Base-by-base conservation (phyloP, 1,140 invertebrate species). In the Oncopodura yosiiana region DNA sequence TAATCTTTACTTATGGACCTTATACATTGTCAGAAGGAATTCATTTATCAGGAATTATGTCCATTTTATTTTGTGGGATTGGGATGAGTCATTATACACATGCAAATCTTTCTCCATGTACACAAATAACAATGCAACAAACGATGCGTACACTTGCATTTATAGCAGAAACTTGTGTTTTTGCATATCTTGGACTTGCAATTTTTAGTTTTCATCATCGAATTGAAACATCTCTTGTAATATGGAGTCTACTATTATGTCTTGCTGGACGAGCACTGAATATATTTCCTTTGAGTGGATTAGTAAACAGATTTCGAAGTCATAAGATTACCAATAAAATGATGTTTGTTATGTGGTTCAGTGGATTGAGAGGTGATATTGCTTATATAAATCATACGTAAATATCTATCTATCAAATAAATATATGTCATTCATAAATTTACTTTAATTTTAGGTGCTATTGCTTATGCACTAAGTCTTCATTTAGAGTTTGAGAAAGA, bases 281-380 rank as follows among this genome's bases (percentile, higher is more conserved):
- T 68, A 98, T 99, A 54, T 99, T 95, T 69, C 95, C 95, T 16
- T 71, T 99, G 12, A 87, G 91, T 3, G 79, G 87, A 63, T 72
- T 98, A 8, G 86, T 94, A 6, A 99, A 99, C 70, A 86, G 85
- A 69, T 99, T 97, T 71, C 79, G 94, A 26, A 90, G 95, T 68
- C 94, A 98, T 73, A 92, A 94, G 72, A 98, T 99, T 42, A 96
- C 92, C 0, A 86, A 84, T 66, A 94, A 93, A 73, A 97, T 95
- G 87, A 94, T 95, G 81, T 95, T 97, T 66, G 95, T 99, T 41
- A 98, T 97, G 94, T 98, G 94, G 94, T 98, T 98, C 68, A 95
- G 91, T 71, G 86, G 86, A 79, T 23, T 49, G 3, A 6, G 43
- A 8, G 43, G 43, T 11, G 9, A 42, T 8, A 16, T 6, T 11